Conservation (phyloP, 2,888 invertebrate species). For the Frankliniella fusca region DNA sequence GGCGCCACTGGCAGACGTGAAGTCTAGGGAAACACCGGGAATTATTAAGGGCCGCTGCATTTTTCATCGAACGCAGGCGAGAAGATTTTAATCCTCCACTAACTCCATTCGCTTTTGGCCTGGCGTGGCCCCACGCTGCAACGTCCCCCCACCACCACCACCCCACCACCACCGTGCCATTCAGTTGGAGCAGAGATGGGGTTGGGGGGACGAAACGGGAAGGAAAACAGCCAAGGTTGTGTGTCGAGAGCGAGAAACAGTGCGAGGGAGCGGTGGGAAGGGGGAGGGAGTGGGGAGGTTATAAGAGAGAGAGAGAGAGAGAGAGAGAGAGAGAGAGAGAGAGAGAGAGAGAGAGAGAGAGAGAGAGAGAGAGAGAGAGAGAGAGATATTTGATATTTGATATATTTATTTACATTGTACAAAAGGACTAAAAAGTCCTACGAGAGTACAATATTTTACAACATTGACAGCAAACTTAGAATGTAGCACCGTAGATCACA, state of each 20-base stretch:
- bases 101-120: conserved; percentile 24
- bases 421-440: no score
- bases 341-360: conserved; percentile 15
- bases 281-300: no score
- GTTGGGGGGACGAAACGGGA: not conserved
- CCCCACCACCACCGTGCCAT: not conserved
- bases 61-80: conserved; percentile 24
- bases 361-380: not conserved
- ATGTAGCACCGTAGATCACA: no score
- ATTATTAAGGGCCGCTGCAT: conserved; percentile 23
- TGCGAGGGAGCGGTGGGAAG: not conserved
- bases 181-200: not conserved
- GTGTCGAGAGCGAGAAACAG: conserved; percentile 14
- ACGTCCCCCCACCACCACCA: no score
- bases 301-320: conserved; percentile 14
- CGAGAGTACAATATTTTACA: no score
- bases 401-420: no score
- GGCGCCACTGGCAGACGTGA: not conserved
- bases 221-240: not conserved
- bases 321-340: not conserved
- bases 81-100: conserved; percentile 24
- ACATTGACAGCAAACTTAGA: no score
- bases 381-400: no score
- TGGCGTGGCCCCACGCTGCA: not conserved
- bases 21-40: conserved; percentile 22